Conservation (phyloP, 1,140 invertebrate genomes). For the Halyomorpha halys region DNA sequence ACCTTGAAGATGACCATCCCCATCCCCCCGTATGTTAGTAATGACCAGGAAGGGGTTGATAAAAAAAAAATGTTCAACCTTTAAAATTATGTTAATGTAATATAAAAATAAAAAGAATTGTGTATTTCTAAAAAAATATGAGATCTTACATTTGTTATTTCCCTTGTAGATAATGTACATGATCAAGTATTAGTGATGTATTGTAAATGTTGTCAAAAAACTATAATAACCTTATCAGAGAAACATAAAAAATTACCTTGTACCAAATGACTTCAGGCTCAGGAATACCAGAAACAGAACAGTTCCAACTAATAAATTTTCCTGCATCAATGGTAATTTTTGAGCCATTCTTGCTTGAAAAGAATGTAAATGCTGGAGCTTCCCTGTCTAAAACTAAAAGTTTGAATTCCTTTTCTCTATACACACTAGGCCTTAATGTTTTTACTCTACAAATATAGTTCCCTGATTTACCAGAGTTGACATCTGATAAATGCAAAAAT, state of each 20-base stretch:
- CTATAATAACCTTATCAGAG: background rate
- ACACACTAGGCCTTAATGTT: background rate
- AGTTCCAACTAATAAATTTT: background rate
- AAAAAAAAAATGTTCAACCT: too few species aligned
- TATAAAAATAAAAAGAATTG: too few species aligned
- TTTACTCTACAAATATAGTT: background rate
- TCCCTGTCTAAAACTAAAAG: constrained; percentile 2
- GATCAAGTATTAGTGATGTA: background rate
- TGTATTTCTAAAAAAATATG: too few species aligned
- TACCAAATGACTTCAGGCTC: constrained; percentile 11
- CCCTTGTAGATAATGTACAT: too few species aligned
- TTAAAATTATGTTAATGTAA: too few species aligned
- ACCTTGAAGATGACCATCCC: too few species aligned
- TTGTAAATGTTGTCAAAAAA: background rate
- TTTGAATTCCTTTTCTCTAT: constrained; percentile 8
- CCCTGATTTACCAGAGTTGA: background rate
- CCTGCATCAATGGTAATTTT: background rate
- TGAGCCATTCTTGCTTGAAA: background rate
- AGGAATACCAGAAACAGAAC: constrained; percentile 13
- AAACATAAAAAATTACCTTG: constrained; percentile 16
- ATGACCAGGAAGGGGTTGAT: too few species aligned
- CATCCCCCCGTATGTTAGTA: too few species aligned
- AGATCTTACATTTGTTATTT: too few species aligned
- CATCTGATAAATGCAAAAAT: background rate
- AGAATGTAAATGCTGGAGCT: background rate